phyloP scores from a whole-genome alignment of 2,113 vertebrate species.

The Mobula birostris region DNA sequence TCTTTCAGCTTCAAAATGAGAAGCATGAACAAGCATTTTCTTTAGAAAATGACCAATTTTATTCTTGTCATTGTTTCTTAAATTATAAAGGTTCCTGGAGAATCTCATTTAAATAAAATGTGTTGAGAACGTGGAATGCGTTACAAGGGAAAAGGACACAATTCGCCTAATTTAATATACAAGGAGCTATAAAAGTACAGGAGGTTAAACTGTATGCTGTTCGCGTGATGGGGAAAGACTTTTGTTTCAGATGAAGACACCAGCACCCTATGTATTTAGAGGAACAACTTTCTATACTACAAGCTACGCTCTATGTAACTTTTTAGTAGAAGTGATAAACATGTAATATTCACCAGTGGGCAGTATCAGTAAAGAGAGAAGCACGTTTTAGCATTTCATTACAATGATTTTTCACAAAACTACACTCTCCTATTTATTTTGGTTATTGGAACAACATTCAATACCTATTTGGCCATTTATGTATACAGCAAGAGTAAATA shows the following conservation, averaged over 20 bases:
- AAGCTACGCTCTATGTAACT: not conserved
- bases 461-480: not conserved
- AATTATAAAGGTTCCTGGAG: not conserved
- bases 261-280: not conserved
- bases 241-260: too few relatives aligned
- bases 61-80: not conserved
- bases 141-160: not conserved
- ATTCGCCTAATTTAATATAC: too few relatives aligned
- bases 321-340: not conserved
- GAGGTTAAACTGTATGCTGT: not conserved
- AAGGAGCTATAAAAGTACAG: not conserved
- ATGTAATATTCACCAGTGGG: not conserved
- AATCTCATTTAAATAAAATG: not conserved
- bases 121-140: not conserved
- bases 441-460: slow-evolving; percentile 11
- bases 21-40: not conserved
- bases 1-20: not conserved
- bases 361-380: not conserved
- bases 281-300: not conserved
- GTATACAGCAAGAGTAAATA: not conserved
- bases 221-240: not conserved
- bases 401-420: not conserved
- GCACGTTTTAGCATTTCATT: not conserved
- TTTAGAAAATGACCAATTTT: not conserved
- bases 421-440: not conserved